These are phyloP conservation scores for Sebastes iracundus DNA, from an alignment of 2,797 vertebrate genomes.

Conservation along the genomic window DNA sequence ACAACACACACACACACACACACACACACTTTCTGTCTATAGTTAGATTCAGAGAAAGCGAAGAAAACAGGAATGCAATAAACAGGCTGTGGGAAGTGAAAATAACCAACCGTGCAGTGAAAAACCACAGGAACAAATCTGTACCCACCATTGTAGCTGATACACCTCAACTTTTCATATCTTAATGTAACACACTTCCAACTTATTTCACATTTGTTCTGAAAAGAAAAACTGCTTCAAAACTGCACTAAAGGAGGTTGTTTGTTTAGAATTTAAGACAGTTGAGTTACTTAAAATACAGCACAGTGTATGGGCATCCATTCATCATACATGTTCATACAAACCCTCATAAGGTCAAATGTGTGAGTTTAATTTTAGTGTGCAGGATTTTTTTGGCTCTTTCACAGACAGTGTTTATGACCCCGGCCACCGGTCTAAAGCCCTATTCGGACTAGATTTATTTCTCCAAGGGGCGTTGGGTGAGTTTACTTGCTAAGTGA, in stretches of 20 bases:
- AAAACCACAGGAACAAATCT: conserved; percentile 12
- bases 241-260: background rate
- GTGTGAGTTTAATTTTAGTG: background rate
- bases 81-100: conserved; percentile 17
- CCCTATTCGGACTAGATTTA: background rate
- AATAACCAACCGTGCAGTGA: conserved; percentile 14
- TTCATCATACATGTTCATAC: background rate
- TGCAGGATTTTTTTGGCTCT: background rate
- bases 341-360: background rate
- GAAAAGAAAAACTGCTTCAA: background rate
- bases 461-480: background rate
- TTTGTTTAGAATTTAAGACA: background rate
- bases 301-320: background rate
- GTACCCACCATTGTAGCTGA: background rate
- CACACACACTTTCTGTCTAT: conserved; percentile 14
- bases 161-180: conserved; percentile 20
- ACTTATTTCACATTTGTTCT: conserved; percentile 4
- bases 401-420: background rate
- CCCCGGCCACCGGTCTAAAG: background rate
- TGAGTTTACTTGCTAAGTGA: background rate
- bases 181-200: conserved; percentile 26
- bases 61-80: conserved; percentile 19
- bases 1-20: background rate
- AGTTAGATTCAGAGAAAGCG: conserved; percentile 34
- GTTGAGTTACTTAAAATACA: background rate